A percentile compares a stretch with the other conserved stretches of the same genome.
phyloP scores from a whole-genome alignment of 2,113 vertebrate species.

The Pseudopodoces humilis region DNA sequence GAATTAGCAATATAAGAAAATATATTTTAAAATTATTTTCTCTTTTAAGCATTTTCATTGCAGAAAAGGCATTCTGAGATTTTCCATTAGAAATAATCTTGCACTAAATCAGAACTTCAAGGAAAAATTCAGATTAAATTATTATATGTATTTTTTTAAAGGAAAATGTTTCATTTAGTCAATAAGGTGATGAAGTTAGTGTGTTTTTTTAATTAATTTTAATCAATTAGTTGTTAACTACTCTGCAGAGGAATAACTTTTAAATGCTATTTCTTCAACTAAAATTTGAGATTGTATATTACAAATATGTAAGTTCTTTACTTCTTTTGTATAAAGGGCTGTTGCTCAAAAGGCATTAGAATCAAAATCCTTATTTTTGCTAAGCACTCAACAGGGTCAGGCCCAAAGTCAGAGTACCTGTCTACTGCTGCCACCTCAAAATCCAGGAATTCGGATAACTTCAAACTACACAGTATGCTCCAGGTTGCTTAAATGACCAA shows the following conservation, averaged over 20 bases:
- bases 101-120: background rate
- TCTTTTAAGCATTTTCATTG: background rate
- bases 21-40: background rate
- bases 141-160: background rate
- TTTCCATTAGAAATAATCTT: background rate
- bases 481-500: background rate
- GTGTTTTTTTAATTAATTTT: background rate
- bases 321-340: background rate
- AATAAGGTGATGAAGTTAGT: background rate
- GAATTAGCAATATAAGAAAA: background rate
- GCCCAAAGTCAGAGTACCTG: background rate
- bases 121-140: background rate
- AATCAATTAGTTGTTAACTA: background rate
- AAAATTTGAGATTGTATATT: background rate
- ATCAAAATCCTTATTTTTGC: background rate
- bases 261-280: background rate
- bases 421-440: background rate
- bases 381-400: rapidly evolving
- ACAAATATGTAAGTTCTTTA: background rate
- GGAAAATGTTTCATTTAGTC: background rate
- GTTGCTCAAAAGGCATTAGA: background rate
- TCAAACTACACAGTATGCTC: background rate
- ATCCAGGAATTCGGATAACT: background rate
- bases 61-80: background rate
- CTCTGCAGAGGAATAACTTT: background rate